Percentiles rank a stretch among this genome's conserved stretches.
phyloP scores from a whole-genome alignment of 37 sponge, comb jelly and placozoan genomes.

The Tethya wilhelma region DNA sequence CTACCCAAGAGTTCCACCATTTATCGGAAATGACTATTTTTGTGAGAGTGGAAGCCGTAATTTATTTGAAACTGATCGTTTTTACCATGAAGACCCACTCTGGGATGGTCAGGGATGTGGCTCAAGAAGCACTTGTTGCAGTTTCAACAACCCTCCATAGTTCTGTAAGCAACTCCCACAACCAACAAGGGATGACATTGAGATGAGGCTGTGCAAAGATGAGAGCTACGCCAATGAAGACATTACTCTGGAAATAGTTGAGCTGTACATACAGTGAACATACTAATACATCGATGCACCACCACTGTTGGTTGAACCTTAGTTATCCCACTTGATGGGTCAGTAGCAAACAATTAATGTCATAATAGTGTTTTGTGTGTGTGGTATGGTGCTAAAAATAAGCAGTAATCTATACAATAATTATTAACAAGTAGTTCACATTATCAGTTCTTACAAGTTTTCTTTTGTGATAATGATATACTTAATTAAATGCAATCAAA shows the following conservation, averaged over 20 bases:
- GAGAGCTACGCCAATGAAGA: conserved; percentile 1
- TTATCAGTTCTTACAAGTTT: no score
- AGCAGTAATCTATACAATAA: no score
- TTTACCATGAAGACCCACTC: conserved; percentile 30
- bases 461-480: no score
- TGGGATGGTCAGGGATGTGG: conserved; percentile 60
- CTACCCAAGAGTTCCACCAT: not conserved
- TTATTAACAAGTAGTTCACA: no score
- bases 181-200: conserved; percentile 40
- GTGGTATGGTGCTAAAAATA: no score
- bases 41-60: conserved; percentile 29
- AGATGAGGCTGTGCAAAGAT: conserved; percentile 39
- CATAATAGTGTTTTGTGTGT: no score
- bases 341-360: no score
- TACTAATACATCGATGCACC: no score
- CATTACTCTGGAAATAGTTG: not conserved
- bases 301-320: no score
- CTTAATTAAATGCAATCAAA: no score
- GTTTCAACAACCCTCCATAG: conserved; percentile 36
- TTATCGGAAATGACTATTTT: conserved; percentile 15
- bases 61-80: not conserved
- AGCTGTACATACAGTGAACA: conserved; percentile 7
- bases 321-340: no score
- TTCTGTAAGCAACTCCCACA: conserved; percentile 43
- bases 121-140: conserved; percentile 40